phyloP scores from a whole-genome alignment of 1,140 invertebrate species.

The Trialeurodes vaporariorum region DNA sequence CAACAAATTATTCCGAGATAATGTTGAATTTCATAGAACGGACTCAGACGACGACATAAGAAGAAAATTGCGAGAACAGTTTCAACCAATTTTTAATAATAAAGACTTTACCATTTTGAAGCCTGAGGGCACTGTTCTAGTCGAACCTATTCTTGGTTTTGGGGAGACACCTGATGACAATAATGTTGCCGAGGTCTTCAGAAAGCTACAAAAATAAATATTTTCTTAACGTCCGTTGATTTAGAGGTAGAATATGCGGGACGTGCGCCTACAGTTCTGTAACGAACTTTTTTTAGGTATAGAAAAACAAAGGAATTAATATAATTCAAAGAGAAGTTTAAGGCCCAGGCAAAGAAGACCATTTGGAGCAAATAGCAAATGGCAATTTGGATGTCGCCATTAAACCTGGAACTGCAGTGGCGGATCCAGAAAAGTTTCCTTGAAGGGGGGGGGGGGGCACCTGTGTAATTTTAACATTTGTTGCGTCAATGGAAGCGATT shows the following conservation, averaged over 20 bases:
- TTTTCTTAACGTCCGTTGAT: not conserved
- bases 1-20: not conserved
- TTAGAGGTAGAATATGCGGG: not conserved
- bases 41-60: not conserved
- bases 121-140: not conserved
- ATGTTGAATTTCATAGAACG: not conserved
- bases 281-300: no score
- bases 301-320: no score
- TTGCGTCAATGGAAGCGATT: no score
- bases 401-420: no score
- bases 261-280: no score
- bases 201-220: not conserved
- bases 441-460: no score
- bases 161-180: not conserved
- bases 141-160: not conserved
- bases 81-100: not conserved
- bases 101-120: not conserved
- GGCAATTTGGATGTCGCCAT: no score
- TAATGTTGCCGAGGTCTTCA: not conserved
- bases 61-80: not conserved
- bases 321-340: no score
- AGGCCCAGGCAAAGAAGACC: no score
- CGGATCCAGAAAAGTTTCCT: no score
- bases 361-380: no score
- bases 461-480: no score